Percentiles rank a stretch among this genome's conserved stretches.
Conservation (phyloP, 2,888 invertebrate genomes). For the Prosapia bicincta region DNA sequence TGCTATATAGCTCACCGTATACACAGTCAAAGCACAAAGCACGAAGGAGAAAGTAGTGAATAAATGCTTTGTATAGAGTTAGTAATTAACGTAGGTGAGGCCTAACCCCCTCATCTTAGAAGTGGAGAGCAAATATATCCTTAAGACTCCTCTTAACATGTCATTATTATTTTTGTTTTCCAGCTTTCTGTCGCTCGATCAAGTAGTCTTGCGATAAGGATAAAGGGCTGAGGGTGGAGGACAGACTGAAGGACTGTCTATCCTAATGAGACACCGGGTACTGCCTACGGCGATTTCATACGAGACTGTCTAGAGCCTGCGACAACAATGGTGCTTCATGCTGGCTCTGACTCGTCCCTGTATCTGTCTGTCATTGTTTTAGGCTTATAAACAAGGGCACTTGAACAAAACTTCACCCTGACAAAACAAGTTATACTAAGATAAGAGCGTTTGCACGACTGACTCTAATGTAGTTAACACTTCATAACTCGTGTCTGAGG, state of each 20-base stretch:
- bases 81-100: background rate
- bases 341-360: background rate
- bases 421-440: too few species aligned
- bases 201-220: constrained; percentile 18
- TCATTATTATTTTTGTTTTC: constrained; percentile 30
- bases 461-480: too few species aligned
- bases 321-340: background rate
- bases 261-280: background rate
- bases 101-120: constrained; percentile 13
- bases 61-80: too few species aligned
- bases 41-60: too few species aligned
- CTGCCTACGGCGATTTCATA: background rate
- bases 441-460: too few species aligned
- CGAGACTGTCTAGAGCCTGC: background rate
- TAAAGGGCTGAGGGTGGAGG: constrained; percentile 16
- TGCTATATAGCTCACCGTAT: too few species aligned
- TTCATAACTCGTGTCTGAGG: too few species aligned
- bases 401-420: too few species aligned
- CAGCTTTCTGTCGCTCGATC: constrained; percentile 23
- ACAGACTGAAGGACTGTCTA: background rate
- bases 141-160: constrained; percentile 29
- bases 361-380: background rate
- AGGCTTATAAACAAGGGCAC: background rate
- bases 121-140: constrained; percentile 29
- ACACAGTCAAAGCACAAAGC: too few species aligned